Evolutionary conservation across 2,888 invertebrate species (phyloP).

Genomic region (Drosophila suboccidentalis): DNA sequence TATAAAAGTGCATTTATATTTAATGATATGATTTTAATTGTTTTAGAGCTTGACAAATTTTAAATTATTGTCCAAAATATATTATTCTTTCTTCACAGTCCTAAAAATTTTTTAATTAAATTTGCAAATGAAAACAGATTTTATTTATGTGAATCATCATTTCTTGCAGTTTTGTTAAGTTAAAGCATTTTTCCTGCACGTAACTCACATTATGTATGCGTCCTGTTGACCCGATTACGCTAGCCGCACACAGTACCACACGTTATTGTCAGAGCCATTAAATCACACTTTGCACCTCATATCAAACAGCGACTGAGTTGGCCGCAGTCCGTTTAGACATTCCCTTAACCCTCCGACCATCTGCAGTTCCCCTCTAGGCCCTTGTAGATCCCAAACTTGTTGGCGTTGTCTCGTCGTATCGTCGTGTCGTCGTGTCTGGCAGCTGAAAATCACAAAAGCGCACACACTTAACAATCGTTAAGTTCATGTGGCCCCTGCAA

Average conservation of each 20-base stretch:
- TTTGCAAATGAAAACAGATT: neutral
- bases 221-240: constrained; percentile 48
- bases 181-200: constrained; percentile 14
- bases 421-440: constrained; percentile 36
- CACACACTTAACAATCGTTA: constrained; percentile 72
- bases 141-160: neutral
- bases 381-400: neutral
- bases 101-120: too few relatives aligned
- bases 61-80: too few relatives aligned
- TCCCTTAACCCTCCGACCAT: neutral
- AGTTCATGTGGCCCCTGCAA: constrained; percentile 56
- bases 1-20: too few relatives aligned
- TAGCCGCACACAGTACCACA: constrained; percentile 13
- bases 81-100: too few relatives aligned
- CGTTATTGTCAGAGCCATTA: constrained; percentile 33
- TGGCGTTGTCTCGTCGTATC: constrained; percentile 11
- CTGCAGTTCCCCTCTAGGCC: neutral
- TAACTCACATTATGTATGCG: constrained; percentile 53
- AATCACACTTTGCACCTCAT: constrained; percentile 70
- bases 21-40: too few relatives aligned
- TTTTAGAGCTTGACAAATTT: too few relatives aligned
- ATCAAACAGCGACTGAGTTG: constrained; percentile 43
- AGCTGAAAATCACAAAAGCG: constrained; percentile 59
- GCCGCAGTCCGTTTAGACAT: constrained; percentile 30
- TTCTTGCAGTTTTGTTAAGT: neutral